Evolutionary conservation across 1,140 invertebrate species (phyloP).

Genomic region (Caenorhabditis latens): DNA sequence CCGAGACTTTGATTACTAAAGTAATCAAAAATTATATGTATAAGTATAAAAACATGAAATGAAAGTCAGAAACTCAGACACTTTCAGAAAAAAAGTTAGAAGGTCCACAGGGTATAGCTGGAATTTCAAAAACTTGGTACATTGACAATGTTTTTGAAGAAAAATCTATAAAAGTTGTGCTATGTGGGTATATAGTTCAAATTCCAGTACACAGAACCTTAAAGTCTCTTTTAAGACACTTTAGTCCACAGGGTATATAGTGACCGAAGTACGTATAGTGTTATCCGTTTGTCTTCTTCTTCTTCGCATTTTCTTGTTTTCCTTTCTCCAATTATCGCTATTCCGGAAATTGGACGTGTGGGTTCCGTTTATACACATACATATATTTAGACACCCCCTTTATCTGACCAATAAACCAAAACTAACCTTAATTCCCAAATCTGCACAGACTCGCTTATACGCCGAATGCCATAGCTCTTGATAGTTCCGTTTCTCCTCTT

Average conservation of each 20-base stretch:
- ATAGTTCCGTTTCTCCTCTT: conserved; percentile 59
- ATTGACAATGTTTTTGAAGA: too few relatives aligned
- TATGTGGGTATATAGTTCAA: too few relatives aligned
- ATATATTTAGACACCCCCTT: neutral
- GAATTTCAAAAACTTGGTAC: too few relatives aligned
- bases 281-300: conserved; percentile 4
- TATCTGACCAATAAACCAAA: conserved; percentile 19
- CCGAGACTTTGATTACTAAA: too few relatives aligned
- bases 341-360: conserved; percentile 20
- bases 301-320: neutral
- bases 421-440: conserved; percentile 74
- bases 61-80: too few relatives aligned
- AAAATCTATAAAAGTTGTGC: too few relatives aligned
- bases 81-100: too few relatives aligned
- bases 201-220: too few relatives aligned
- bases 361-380: neutral
- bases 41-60: too few relatives aligned
- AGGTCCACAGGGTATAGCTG: too few relatives aligned
- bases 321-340: conserved; percentile 21
- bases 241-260: neutral
- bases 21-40: too few relatives aligned
- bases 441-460: conserved; percentile 74
- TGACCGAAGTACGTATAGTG: neutral
- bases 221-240: too few relatives aligned
- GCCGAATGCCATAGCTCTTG: conserved; percentile 73